A percentile compares a stretch with the other conserved stretches of the same genome.
phyloP scores from a whole-genome alignment of 2,113 vertebrate species.

The Chaenogobius annularis region DNA sequence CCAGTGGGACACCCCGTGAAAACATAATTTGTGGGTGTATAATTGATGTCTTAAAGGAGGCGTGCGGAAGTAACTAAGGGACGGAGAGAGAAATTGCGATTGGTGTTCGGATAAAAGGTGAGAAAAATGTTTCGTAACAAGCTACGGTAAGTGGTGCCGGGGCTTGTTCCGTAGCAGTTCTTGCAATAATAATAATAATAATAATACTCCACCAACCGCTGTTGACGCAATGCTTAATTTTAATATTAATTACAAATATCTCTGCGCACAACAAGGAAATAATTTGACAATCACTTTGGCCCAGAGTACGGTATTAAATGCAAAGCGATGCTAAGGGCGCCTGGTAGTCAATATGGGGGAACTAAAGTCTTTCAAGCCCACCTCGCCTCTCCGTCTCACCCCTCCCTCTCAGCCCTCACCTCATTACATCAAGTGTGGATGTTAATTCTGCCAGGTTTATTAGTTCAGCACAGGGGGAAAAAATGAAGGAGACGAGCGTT shows the following conservation, averaged over 20 bases:
- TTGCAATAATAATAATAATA: conserved; percentile 79
- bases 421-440: conserved; percentile 83
- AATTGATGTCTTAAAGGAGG: conserved; percentile 66
- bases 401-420: conserved; percentile 55
- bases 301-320: conserved; percentile 83
- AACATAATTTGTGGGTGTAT: conserved; percentile 68
- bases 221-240: conserved; percentile 79
- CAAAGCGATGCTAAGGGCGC: conserved; percentile 80
- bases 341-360: conserved; percentile 79
- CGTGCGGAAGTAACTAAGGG: conserved; percentile 32
- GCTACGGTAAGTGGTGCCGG: conserved; percentile 18
- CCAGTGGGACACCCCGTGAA: conserved; percentile 70
- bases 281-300: conserved; percentile 81
- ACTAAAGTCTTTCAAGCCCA: conserved; percentile 66
- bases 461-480: conserved; percentile 72
- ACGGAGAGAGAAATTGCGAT: conserved; percentile 4
- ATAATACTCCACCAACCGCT: conserved; percentile 70
- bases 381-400: conserved; percentile 27
- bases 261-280: conserved; percentile 80
- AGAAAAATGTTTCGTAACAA: conserved; percentile 40
- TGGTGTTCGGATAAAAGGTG: conserved; percentile 37
- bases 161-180: conserved; percentile 59
- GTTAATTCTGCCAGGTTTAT: conserved; percentile 85
- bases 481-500: conserved; percentile 67
- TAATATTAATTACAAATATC: conserved; percentile 84